phyloP scores from a whole-genome alignment of 2,113 vertebrate species.

The Chloropsis cyanopogon region DNA sequence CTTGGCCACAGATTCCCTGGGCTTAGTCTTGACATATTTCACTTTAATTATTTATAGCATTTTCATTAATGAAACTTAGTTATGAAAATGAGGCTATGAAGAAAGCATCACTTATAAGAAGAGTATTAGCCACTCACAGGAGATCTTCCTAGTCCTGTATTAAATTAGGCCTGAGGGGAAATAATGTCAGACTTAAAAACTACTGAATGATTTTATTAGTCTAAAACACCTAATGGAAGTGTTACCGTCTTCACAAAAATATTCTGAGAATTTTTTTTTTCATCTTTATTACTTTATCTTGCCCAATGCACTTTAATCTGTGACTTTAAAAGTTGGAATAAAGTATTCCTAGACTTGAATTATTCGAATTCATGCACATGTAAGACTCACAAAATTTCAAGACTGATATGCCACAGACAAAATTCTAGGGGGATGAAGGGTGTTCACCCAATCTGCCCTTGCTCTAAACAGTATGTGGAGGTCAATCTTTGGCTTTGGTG shows the following conservation, averaged over 20 bases:
- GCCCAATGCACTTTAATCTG: neutral
- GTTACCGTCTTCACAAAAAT: neutral
- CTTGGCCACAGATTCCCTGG: neutral
- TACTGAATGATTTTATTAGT: neutral
- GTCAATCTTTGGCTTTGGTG: neutral
- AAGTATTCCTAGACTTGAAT: neutral
- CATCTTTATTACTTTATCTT: neutral
- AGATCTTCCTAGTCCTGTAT: neutral
- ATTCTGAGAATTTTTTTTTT: neutral
- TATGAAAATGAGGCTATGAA: constrained; percentile 48
- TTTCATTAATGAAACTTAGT: constrained; percentile 56
- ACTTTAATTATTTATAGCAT: constrained; percentile 35
- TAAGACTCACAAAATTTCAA: neutral
- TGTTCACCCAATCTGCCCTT: neutral
- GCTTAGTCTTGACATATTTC: neutral
- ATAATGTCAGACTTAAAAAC: neutral
- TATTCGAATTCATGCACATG: neutral
- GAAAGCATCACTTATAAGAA: constrained; percentile 1
- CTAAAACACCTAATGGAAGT: neutral
- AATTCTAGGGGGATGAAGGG: neutral
- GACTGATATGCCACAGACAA: neutral
- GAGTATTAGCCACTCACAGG: neutral
- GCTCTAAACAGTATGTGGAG: neutral
- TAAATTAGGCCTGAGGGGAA: neutral
- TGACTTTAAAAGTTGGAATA: neutral